phyloP scores from a whole-genome alignment of 2,888 invertebrate species.

The Drosophila ustulata region DNA sequence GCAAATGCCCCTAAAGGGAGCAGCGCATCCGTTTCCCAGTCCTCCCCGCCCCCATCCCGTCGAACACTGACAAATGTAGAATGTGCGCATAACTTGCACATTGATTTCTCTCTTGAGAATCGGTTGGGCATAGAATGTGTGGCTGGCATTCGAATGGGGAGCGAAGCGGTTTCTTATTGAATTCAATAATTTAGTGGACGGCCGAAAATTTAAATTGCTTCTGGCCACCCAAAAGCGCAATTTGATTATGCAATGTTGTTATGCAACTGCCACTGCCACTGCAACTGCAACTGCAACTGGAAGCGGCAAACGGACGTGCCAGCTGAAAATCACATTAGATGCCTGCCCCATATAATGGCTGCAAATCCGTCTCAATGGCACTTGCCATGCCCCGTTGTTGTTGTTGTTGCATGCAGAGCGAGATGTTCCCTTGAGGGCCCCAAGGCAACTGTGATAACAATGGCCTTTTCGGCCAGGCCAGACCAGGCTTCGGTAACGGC shows the following conservation, averaged over 20 bases:
- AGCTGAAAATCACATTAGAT: slow-evolving; percentile 79
- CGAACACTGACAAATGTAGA: slow-evolving; percentile 43
- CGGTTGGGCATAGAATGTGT: slow-evolving; percentile 29
- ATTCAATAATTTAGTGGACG: slow-evolving; percentile 78
- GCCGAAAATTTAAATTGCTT: slow-evolving; percentile 74
- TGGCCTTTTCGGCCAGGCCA: slow-evolving; percentile 63
- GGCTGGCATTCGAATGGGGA: slow-evolving; percentile 36
- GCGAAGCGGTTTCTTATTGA: slow-evolving; percentile 65
- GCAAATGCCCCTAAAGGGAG: slow-evolving; percentile 75
- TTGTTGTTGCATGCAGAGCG: slow-evolving; percentile 30
- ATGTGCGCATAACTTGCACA: slow-evolving; percentile 77
- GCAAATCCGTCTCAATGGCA: slow-evolving; percentile 80
- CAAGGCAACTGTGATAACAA: slow-evolving; percentile 73
- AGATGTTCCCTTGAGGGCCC: slow-evolving; percentile 47
- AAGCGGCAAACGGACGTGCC: slow-evolving; percentile 52
- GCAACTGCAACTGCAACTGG: slow-evolving; percentile 6
- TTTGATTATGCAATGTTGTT: slow-evolving; percentile 73
- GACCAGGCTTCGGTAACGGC: background rate
- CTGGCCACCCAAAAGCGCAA: slow-evolving; percentile 73
- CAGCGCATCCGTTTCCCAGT: slow-evolving; percentile 54
- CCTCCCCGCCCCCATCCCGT: slow-evolving; percentile 18
- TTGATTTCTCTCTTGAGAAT: slow-evolving; percentile 74
- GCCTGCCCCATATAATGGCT: slow-evolving; percentile 68
- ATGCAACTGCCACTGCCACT: slow-evolving; percentile 46
- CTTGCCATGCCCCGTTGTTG: slow-evolving; percentile 46